Base-by-base conservation (phyloP, 1,140 invertebrate genomes). In the Chrysomallon squamiferum region DNA sequence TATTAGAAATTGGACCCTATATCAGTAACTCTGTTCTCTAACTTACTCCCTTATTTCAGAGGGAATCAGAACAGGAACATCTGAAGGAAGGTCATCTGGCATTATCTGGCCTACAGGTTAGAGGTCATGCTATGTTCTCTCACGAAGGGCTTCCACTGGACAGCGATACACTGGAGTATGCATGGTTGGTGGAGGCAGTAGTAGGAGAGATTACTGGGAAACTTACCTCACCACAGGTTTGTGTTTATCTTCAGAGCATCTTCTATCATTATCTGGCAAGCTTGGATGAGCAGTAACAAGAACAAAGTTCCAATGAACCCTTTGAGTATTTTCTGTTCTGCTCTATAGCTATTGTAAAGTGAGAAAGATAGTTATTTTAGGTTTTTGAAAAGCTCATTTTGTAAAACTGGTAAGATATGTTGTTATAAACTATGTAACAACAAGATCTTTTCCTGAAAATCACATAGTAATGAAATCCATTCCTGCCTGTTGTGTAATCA, bases 41-140 rank as follows among this genome's bases (percentile, higher is more conserved):
- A n/a, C n/a, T n/a, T n/a, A n/a, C n/a, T n/a, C n/a, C n/a, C n/a
- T n/a, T n/a, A n/a, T 62, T 75, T 18, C 73, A 83, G 76, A 76
- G 93, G 63, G 86, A 89, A 1, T 87, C 85, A 27, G 90, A 89
- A 62, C 92, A 94, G 54, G 87, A 89, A 72, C 93, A 95, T 85
- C 86, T 97, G 27, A 91, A 91, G 77, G 93, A 95, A 84, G 95
- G 95, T 18, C 94, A 96, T 84, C 84, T 97, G 58, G 91, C 95
- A 87, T 86, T 97, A 0, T 95, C 94, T 22, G 95, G 93, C 0
- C 88, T 97, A 33, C 94, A 96, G 87, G 89, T 93, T 78, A 78
- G 75, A 63, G 97, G 96, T 2, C 95, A 99, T 86, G 97, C 95
- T 2, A 96, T 99, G 91, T 99, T 98, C 83, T 98, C 96, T 68